Evolutionary conservation across 2,797 vertebrate species (phyloP).

Genomic region (Enteromius argenteus): DNA sequence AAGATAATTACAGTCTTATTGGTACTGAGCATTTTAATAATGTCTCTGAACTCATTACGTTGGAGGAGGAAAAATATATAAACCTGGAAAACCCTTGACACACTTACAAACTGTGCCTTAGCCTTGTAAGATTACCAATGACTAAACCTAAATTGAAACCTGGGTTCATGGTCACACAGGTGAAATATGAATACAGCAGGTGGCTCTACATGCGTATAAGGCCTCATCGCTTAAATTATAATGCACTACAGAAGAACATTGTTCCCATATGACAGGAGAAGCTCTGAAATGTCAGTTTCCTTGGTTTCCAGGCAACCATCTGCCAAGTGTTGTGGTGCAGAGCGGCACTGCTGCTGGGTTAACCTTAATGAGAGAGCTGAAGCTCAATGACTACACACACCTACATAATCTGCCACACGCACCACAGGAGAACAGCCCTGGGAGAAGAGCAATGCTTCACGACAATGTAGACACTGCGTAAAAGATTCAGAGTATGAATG

Average conservation of each 20-base stretch:
- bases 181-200: constrained; percentile 20
- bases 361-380: constrained; percentile 60
- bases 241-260: constrained; percentile 38
- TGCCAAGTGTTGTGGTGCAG: constrained; percentile 53
- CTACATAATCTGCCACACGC: constrained; percentile 46
- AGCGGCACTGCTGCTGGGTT: constrained; percentile 40
- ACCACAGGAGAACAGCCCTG: neutral
- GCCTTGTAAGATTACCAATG: neutral
- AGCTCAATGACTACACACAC: constrained; percentile 40
- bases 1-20: neutral
- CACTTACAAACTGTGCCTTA: neutral
- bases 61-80: neutral
- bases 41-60: neutral
- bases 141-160: neutral
- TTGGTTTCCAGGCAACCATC: constrained; percentile 63
- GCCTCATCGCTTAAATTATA: constrained; percentile 2
- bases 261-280: constrained; percentile 52
- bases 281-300: constrained; percentile 61
- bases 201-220: neutral
- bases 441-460: neutral
- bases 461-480: neutral
- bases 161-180: neutral
- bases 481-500: neutral
- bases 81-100: neutral
- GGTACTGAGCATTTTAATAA: neutral